phyloP scores from a whole-genome alignment of 2,113 vertebrate species.

The Anoura caudifer region DNA sequence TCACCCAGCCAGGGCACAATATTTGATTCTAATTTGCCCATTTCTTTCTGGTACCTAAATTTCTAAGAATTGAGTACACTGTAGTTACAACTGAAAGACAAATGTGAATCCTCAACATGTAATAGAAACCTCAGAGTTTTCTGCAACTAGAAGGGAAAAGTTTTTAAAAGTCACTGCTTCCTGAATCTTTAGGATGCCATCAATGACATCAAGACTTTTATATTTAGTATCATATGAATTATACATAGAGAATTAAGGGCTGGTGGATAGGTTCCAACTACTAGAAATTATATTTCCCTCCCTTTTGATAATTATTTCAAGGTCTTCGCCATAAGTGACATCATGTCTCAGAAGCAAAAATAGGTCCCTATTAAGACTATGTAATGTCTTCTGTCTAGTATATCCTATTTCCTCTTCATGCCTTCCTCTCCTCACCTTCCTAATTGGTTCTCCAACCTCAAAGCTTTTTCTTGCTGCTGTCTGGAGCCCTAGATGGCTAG shows the following conservation, averaged over 20 bases:
- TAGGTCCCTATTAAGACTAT: not conserved
- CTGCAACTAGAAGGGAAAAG: not conserved
- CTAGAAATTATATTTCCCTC: slow-evolving; percentile 32
- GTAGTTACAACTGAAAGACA: not conserved
- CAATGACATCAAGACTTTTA: not conserved
- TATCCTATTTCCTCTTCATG: not conserved
- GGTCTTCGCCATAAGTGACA: slow-evolving; percentile 44
- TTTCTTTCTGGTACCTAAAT: not conserved
- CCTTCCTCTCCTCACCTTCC: not conserved
- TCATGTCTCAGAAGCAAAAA: slow-evolving; percentile 59
- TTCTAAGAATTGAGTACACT: not conserved
- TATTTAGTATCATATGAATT: slow-evolving; percentile 24
- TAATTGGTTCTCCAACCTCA: not conserved
- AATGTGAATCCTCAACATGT: not conserved
- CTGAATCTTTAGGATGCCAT: not conserved
- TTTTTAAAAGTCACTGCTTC: not conserved
- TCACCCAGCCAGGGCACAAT: too few species aligned
- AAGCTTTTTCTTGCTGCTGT: not conserved
- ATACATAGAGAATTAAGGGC: not conserved
- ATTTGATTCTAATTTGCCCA: not conserved
- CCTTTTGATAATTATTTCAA: slow-evolving; percentile 47
- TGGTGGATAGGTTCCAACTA: slow-evolving; percentile 17
- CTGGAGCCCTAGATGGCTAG: not conserved
- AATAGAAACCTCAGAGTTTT: not conserved
- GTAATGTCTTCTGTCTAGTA: slow-evolving; percentile 10